Conservation (phyloP, 2,113 vertebrate species). For the Aleadryas rufinucha region DNA sequence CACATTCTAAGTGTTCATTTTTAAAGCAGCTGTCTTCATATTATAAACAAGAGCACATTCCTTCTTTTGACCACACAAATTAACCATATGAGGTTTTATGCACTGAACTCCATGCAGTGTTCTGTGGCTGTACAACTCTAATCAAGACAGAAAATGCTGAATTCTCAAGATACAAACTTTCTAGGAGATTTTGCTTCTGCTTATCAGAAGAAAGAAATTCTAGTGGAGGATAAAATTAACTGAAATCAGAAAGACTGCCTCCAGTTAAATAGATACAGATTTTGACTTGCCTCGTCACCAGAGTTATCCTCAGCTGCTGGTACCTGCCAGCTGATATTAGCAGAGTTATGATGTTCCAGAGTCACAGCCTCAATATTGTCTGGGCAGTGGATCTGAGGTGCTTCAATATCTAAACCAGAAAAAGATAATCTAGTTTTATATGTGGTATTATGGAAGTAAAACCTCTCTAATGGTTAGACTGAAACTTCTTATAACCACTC, state of each 20-base stretch:
- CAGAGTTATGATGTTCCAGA: conserved; percentile 83
- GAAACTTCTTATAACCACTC: background rate
- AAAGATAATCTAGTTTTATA: background rate
- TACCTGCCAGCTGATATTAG: conserved; percentile 84
- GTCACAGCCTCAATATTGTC: conserved; percentile 80
- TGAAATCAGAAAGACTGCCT: background rate
- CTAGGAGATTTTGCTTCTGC: background rate
- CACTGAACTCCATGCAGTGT: background rate
- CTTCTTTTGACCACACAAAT: conserved; percentile 38
- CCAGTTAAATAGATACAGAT: background rate
- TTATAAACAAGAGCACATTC: conserved; percentile 49
- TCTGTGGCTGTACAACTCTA: background rate
- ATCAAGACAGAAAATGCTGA: background rate
- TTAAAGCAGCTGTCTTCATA: background rate
- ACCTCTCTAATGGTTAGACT: background rate
- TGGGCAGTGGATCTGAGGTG: conserved; percentile 86
- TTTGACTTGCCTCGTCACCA: conserved; percentile 81
- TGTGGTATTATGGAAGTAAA: background rate
- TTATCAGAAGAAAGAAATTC: background rate
- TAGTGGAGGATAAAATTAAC: background rate
- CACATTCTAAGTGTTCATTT: conserved; percentile 19
- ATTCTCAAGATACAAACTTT: background rate
- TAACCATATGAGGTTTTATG: background rate
- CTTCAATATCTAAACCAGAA: conserved; percentile 81
- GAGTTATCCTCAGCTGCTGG: conserved; percentile 87